phyloP scores from a whole-genome alignment of 2,888 invertebrate genomes.

The Nymphalis polychloros region DNA sequence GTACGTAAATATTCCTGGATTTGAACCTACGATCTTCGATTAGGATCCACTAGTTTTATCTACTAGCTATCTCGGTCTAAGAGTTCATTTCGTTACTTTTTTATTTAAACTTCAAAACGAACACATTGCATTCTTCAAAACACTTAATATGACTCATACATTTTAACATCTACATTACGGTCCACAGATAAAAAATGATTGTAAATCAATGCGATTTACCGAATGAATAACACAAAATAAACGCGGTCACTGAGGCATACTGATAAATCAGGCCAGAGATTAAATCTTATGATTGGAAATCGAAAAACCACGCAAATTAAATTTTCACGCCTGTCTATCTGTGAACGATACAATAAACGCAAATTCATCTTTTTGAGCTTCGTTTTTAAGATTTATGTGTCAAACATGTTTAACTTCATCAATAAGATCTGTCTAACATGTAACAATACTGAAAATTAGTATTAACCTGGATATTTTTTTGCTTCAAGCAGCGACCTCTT shows the following conservation, averaged over 20 bases:
- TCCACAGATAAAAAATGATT: background rate
- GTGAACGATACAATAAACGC: slow-evolving; percentile 63
- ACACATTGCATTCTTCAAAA: no score
- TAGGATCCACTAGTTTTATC: no score
- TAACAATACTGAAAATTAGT: background rate
- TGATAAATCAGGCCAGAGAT: slow-evolving; percentile 46
- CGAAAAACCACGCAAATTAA: slow-evolving; percentile 62
- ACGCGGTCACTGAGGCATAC: slow-evolving; percentile 41
- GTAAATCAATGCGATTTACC: background rate
- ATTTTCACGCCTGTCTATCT: slow-evolving; percentile 60
- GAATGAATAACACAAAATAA: slow-evolving; percentile 23
- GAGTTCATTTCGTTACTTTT: no score
- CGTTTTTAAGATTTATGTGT: slow-evolving; percentile 20
- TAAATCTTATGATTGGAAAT: slow-evolving; percentile 58
- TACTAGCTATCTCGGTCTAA: no score
- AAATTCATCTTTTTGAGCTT: slow-evolving; percentile 36
- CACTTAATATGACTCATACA: no score
- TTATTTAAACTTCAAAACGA: no score
- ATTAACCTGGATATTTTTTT: background rate
- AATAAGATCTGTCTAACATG: background rate
- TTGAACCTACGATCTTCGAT: no score
- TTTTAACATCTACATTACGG: background rate
- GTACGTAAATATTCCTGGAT: no score
- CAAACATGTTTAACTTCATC: background rate
- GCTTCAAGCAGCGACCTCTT: no score